Conservation (phyloP, 2,888 invertebrate species). For the Melinopterus prodromus region DNA sequence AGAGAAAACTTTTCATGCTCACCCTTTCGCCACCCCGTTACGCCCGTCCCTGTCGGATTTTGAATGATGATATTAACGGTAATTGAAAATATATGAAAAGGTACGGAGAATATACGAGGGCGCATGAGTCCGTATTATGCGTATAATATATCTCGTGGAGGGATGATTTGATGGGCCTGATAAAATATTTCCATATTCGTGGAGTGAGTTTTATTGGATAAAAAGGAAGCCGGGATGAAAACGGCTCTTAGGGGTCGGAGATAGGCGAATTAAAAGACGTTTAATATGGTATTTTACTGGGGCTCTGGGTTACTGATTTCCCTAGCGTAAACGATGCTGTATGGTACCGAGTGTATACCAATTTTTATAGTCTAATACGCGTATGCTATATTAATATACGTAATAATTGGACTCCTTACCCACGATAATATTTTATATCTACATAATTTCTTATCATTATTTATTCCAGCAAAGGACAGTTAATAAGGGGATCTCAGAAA, state of each 20-base stretch:
- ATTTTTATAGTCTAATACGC: background rate
- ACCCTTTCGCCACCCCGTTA: background rate
- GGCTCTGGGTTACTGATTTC: background rate
- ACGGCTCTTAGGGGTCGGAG: background rate
- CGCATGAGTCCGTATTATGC: background rate
- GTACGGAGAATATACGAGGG: background rate
- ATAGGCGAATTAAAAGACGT: background rate
- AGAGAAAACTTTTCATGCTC: background rate
- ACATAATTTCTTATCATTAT: too few species aligned
- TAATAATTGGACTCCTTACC: too few species aligned
- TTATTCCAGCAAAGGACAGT: too few species aligned
- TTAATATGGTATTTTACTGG: background rate
- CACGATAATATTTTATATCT: too few species aligned
- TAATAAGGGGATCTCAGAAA: too few species aligned
- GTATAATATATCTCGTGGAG: background rate
- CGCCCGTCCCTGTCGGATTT: background rate
- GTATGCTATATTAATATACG: background rate
- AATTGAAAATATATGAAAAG: conserved; percentile 4
- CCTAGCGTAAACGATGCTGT: background rate
- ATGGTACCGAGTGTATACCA: background rate
- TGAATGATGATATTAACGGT: background rate
- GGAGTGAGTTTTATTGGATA: background rate
- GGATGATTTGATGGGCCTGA: background rate
- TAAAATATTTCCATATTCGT: background rate
- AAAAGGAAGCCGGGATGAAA: background rate